phyloP scores from a whole-genome alignment of 1,140 invertebrate genomes.

The Drosophila tani region DNA sequence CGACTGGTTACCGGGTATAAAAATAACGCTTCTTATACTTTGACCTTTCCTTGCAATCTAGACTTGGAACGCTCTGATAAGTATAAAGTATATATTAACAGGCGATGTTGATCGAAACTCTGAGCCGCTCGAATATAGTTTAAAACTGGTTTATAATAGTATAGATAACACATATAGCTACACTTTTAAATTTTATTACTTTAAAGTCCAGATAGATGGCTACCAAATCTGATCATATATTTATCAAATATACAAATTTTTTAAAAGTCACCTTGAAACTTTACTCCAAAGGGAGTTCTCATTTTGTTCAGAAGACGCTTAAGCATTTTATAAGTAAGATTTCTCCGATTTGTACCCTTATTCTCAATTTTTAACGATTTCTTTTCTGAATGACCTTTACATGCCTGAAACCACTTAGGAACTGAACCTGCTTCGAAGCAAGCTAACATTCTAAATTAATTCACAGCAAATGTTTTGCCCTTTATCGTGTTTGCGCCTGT shows the following conservation, averaged over 20 bases:
- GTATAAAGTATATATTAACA: not conserved
- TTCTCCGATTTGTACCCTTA: not conserved
- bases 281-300: constrained; percentile 19
- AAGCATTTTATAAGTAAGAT: constrained; percentile 43
- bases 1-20: no score
- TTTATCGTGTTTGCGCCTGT: constrained; percentile 42
- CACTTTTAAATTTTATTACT: not conserved
- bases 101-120: not conserved
- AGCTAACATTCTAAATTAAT: constrained; percentile 27
- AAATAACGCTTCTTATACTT: no score
- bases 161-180: not conserved
- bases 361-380: not conserved
- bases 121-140: not conserved
- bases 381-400: constrained; percentile 34
- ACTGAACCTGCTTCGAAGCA: constrained; percentile 27
- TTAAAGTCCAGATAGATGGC: not conserved
- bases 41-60: no score
- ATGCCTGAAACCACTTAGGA: constrained; percentile 31
- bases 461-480: constrained; percentile 7
- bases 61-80: not conserved
- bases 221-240: not conserved
- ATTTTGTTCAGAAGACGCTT: constrained; percentile 48
- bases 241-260: not conserved
- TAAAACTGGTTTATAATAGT: not conserved
- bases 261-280: constrained; percentile 6